These are phyloP conservation scores for Drosophila burlai DNA, from an alignment of 1,140 invertebrate genomes.

Conservation along the genomic window DNA sequence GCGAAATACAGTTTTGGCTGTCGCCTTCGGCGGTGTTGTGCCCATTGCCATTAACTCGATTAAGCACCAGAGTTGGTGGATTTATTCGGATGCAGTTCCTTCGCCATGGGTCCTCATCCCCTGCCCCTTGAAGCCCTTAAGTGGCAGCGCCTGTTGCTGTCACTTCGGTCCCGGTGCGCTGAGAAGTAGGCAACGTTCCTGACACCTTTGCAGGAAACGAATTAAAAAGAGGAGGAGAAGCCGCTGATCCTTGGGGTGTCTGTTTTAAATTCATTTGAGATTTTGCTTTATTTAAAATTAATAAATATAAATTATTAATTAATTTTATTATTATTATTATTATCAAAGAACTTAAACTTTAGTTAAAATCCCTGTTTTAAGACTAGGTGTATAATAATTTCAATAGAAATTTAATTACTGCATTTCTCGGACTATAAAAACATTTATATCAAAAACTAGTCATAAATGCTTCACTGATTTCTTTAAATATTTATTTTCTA, in stretches of 20 bases:
- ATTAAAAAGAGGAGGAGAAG: neutral
- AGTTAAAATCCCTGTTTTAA: too few species aligned
- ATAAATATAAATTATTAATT: neutral
- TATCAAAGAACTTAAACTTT: too few species aligned
- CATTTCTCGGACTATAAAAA: too few species aligned
- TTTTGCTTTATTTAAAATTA: neutral
- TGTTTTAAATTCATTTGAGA: neutral
- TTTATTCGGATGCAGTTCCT: constrained; percentile 12
- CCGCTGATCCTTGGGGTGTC: neutral
- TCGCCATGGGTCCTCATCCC: neutral
- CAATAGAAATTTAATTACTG: too few species aligned
- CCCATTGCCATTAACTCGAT: constrained; percentile 73
- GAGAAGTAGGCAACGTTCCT: constrained; percentile 37
- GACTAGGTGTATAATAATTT: too few species aligned
- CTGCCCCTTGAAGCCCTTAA: constrained; percentile 28
- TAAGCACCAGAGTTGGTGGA: constrained; percentile 56
- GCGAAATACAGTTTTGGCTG: constrained; percentile 67
- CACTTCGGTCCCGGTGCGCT: constrained; percentile 37
- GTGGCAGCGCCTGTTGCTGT: constrained; percentile 73
- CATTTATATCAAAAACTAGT: too few species aligned
- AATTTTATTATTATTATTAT: neutral
- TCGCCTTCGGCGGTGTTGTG: constrained; percentile 23
- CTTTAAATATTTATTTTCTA: neutral
- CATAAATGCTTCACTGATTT: too few species aligned
- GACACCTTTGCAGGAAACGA: constrained; percentile 1